These are phyloP conservation scores for Botia almorhae DNA, from an alignment of 2,797 vertebrate species.

Conservation along the genomic window DNA sequence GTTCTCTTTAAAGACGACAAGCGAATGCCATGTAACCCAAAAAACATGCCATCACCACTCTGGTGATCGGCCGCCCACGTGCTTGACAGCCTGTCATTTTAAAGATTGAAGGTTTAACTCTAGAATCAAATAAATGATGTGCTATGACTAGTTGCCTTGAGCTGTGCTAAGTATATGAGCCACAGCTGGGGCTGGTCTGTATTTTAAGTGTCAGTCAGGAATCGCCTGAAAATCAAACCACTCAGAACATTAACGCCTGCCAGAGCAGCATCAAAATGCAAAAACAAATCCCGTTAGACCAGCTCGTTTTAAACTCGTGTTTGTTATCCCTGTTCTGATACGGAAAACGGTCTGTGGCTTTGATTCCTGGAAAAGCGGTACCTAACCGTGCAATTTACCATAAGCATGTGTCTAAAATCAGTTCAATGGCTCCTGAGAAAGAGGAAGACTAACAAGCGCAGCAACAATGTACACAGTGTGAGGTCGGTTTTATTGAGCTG, in stretches of 20 bases:
- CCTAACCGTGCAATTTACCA: slow-evolving; percentile 29
- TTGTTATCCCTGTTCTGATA: slow-evolving; percentile 46
- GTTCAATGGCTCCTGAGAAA: slow-evolving; percentile 4
- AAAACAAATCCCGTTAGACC: slow-evolving; percentile 17
- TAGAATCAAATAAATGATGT: slow-evolving; percentile 33
- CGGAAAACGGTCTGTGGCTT: slow-evolving; percentile 29
- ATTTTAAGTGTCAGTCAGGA: slow-evolving; percentile 46
- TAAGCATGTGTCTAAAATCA: slow-evolving; percentile 32
- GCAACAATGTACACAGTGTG: slow-evolving; percentile 11
- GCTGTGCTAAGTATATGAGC: slow-evolving; percentile 43
- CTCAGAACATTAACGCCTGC: slow-evolving; percentile 35
- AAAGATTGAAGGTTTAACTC: slow-evolving; percentile 20
- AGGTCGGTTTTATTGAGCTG: neutral
- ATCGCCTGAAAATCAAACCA: slow-evolving; percentile 44
- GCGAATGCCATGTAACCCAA: slow-evolving; percentile 2
- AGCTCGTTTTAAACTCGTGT: slow-evolving; percentile 37
- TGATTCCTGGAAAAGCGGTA: slow-evolving; percentile 23
- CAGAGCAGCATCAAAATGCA: slow-evolving; percentile 35
- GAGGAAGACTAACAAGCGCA: slow-evolving; percentile 21
- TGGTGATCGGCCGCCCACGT: slow-evolving; percentile 16
- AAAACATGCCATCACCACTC: slow-evolving; percentile 22
- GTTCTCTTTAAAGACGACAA: slow-evolving; percentile 17
- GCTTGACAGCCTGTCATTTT: slow-evolving; percentile 38
- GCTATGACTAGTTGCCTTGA: slow-evolving; percentile 23
- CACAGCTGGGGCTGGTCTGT: slow-evolving; percentile 40